A percentile compares a stretch with the other conserved stretches of the same genome.
phyloP scores from a whole-genome alignment of 2,888 invertebrate genomes.

The Campoplex nolae region DNA sequence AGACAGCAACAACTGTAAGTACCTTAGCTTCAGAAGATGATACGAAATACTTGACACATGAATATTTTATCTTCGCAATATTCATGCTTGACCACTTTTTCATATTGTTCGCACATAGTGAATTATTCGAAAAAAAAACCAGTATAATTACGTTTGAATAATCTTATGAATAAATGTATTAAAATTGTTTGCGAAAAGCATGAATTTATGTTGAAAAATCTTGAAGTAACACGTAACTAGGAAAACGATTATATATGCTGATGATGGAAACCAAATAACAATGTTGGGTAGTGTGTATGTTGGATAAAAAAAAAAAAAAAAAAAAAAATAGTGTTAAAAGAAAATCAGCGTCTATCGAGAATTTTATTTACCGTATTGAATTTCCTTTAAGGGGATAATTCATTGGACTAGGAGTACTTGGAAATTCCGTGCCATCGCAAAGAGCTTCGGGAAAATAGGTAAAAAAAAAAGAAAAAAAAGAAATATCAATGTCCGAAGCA shows the following conservation, averaged over 20 bases:
- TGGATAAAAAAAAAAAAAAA: not conserved
- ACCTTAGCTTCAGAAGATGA: not conserved
- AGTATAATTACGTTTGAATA: not conserved
- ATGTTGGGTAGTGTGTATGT: not conserved
- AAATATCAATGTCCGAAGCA: conserved; percentile 25
- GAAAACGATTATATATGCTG: not conserved
- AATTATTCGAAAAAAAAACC: conserved; percentile 3
- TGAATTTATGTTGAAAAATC: not conserved
- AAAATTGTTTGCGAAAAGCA: not conserved
- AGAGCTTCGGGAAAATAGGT: conserved; percentile 27
- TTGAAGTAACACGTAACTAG: not conserved
- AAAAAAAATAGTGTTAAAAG: not conserved
- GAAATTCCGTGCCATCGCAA: conserved; percentile 28
- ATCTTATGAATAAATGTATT: not conserved
- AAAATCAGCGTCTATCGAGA: not conserved
- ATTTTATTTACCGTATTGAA: conserved; percentile 5
- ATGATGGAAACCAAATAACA: not conserved
- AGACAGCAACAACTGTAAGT: not conserved
- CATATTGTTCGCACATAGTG: not conserved
- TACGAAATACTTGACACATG: not conserved
- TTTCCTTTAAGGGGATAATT: conserved; percentile 9
- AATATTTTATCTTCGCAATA: not conserved
- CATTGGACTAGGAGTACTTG: conserved; percentile 9
- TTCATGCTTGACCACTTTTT: conserved; percentile 5
- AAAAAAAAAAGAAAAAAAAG: conserved; percentile 32